Evolutionary conservation across 2,113 vertebrate species (phyloP).

Genomic region (Chloropsis cyanopogon): DNA sequence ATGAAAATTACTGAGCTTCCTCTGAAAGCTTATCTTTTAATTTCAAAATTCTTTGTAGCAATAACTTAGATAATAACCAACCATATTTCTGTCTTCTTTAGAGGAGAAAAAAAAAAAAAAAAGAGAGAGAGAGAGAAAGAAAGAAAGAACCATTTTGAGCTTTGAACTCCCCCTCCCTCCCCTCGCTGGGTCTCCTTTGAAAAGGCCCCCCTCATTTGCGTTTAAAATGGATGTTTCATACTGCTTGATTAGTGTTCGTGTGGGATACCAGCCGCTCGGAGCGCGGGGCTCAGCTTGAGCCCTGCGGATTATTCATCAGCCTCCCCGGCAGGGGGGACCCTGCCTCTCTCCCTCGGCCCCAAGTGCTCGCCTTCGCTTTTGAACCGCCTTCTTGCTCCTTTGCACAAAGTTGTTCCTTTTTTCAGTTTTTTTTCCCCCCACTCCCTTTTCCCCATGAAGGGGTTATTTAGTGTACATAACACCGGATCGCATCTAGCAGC

Average conservation of each 20-base stretch:
- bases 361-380: too few species aligned
- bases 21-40: constrained; percentile 76
- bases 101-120: constrained; percentile 29
- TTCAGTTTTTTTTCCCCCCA: neutral
- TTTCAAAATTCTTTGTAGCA: constrained; percentile 77
- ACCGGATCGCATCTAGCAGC: neutral
- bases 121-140: neutral
- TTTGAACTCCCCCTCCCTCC: constrained; percentile 73
- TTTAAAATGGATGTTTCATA: constrained; percentile 75
- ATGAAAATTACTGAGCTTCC: constrained; percentile 74
- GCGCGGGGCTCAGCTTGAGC: constrained; percentile 77
- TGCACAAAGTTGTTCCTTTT: neutral
- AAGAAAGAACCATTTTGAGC: constrained; percentile 56
- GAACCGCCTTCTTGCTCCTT: neutral
- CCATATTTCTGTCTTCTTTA: constrained; percentile 73
- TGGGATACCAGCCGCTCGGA: constrained; percentile 73
- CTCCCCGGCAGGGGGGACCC: constrained; percentile 81
- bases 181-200: constrained; percentile 62
- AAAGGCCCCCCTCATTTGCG: constrained; percentile 79
- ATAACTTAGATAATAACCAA: constrained; percentile 77
- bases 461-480: constrained; percentile 23
- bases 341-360: constrained; percentile 36
- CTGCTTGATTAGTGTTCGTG: constrained; percentile 74
- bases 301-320: constrained; percentile 80
- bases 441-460: constrained; percentile 1